Evolutionary conservation across 1,140 invertebrate species (phyloP).

Genomic region (Drosophila insularis): DNA sequence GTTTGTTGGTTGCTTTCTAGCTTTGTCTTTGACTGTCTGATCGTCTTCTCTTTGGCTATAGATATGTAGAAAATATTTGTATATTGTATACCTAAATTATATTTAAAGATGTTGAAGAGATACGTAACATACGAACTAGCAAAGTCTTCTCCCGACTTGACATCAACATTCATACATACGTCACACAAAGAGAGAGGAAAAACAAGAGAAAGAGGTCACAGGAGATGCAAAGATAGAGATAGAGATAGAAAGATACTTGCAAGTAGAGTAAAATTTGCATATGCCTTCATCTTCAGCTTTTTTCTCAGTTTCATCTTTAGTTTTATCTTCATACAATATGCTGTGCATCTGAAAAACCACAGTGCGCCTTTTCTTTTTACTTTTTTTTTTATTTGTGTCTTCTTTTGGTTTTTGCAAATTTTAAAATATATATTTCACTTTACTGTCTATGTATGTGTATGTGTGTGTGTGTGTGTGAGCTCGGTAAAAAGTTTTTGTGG

Average conservation of each 20-base stretch:
- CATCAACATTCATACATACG: conserved; percentile 71
- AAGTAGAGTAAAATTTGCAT: conserved; percentile 61
- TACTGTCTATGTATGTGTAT: conserved; percentile 5
- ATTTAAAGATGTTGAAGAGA: conserved; percentile 53
- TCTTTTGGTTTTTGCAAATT: conserved; percentile 36
- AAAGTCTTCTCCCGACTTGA: conserved; percentile 42
- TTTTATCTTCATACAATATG: conserved; percentile 11
- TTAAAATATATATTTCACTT: conserved; percentile 46
- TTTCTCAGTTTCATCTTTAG: conserved; percentile 22
- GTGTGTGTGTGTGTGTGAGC: conserved; percentile 27
- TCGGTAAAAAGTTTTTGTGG: conserved; percentile 51
- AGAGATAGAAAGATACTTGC: conserved; percentile 4
- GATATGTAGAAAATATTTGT: conserved; percentile 19
- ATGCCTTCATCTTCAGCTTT: conserved; percentile 47
- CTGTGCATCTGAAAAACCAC: conserved; percentile 6
- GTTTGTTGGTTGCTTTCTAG: conserved; percentile 15
- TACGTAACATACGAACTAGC: background rate
- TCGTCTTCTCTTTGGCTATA: conserved; percentile 2
- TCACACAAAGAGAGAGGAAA: conserved; percentile 39
- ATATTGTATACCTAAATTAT: conserved; percentile 44
- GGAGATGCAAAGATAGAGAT: conserved; percentile 1
- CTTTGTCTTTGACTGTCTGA: conserved; percentile 17
- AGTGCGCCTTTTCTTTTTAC: conserved; percentile 21
- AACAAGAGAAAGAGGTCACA: background rate
- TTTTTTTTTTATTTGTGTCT: too few relatives aligned